Conservation (phyloP, 1,140 invertebrate species). For the Reticulitermes speratus region DNA sequence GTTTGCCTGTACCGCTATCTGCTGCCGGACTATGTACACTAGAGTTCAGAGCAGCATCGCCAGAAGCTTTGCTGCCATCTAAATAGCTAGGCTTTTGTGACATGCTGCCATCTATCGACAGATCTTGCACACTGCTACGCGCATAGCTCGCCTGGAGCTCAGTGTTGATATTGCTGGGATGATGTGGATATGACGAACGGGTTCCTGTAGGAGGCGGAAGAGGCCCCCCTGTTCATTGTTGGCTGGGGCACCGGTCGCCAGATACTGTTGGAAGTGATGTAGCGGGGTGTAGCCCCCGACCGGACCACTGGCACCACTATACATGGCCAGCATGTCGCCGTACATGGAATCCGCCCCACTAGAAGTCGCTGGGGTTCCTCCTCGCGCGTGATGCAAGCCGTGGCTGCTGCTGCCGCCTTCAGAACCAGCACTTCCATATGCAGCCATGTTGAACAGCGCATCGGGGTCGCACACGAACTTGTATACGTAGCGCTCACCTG, state of each 20-base stretch:
- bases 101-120: slow-evolving; percentile 30
- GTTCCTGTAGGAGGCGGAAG: not conserved
- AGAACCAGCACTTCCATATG: slow-evolving; percentile 40
- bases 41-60: not conserved
- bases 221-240: not conserved
- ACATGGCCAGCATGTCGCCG: slow-evolving; percentile 28
- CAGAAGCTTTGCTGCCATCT: not conserved
- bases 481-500: slow-evolving; percentile 92
- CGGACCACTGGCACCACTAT: slow-evolving; percentile 1
- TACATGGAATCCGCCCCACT: slow-evolving; percentile 9
- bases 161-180: not conserved
- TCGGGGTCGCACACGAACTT: slow-evolving; percentile 95
- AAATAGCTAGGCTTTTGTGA: not conserved
- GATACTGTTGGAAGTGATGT: slow-evolving; percentile 31
- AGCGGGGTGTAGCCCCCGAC: slow-evolving; percentile 21
- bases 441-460: slow-evolving; percentile 85
- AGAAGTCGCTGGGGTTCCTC: not conserved
- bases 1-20: not conserved
- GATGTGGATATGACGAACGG: not conserved
- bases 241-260: not conserved
- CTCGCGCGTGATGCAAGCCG: not conserved
- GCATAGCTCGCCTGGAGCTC: not conserved
- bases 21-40: not conserved
- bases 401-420: not conserved
- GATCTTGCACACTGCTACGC: not conserved